phyloP scores from a whole-genome alignment of 2,113 vertebrate species.

The Thinocorus orbignyianus region DNA sequence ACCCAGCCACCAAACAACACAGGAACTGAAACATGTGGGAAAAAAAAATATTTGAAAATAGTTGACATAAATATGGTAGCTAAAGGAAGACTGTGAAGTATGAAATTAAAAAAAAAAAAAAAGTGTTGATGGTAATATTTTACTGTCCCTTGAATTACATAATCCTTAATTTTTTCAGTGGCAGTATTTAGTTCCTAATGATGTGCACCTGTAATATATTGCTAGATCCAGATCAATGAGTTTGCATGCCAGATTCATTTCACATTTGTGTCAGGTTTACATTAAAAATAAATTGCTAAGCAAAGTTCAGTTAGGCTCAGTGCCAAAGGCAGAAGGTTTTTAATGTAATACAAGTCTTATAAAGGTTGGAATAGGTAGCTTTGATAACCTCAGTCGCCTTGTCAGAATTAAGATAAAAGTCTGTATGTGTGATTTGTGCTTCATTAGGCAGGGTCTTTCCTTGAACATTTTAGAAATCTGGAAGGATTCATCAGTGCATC shows the following conservation, averaged over 20 bases:
- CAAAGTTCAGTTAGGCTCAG: not conserved
- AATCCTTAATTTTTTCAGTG: not conserved
- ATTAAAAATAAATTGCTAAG: not conserved
- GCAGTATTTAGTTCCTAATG: not conserved
- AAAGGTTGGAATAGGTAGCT: not conserved
- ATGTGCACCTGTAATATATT: not conserved
- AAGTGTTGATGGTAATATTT: not conserved
- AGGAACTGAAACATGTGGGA: not conserved
- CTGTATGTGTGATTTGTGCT: not conserved
- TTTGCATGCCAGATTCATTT: not conserved
- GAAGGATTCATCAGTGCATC: not conserved
- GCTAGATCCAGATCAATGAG: not conserved
- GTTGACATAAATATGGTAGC: rapidly evolving
- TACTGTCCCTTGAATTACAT: not conserved
- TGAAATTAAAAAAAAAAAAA: not conserved
- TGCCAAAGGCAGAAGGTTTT: not conserved
- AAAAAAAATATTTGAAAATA: not conserved
- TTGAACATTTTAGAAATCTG: not conserved
- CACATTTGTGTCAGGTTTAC: not conserved
- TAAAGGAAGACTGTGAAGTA: rapidly evolving
- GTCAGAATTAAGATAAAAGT: not conserved
- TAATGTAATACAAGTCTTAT: not conserved
- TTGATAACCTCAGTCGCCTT: not conserved
- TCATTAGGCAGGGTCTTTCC: not conserved
- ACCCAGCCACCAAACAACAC: not conserved